phyloP scores from a whole-genome alignment of 2,797 vertebrate species.

The Molothrus ater region DNA sequence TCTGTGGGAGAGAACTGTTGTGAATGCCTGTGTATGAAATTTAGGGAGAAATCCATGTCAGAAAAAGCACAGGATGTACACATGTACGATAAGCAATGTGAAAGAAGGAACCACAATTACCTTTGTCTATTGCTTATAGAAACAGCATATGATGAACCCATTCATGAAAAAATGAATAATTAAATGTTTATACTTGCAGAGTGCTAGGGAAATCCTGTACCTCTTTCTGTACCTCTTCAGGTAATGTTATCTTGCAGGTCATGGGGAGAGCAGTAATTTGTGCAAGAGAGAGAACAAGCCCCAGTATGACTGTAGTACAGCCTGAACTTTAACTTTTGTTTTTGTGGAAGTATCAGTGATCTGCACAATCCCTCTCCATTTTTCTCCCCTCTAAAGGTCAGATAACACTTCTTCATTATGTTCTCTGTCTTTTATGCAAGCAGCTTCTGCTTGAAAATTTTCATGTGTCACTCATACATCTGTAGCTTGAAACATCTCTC shows the following conservation, averaged over 20 bases:
- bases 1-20: accelerated
- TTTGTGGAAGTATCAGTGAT: background rate
- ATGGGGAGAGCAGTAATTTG: background rate
- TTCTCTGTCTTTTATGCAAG: background rate
- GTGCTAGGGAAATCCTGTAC: background rate
- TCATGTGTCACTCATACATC: background rate
- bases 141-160: background rate
- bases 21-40: background rate
- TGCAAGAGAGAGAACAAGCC: background rate
- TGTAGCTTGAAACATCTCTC: background rate
- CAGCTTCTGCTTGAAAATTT: background rate
- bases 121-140: background rate
- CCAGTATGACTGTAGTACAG: background rate
- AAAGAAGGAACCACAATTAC: background rate
- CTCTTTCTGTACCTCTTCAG: background rate
- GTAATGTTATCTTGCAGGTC: background rate
- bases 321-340: background rate
- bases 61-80: background rate
- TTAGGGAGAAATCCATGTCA: background rate
- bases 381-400: slow-evolving; percentile 45
- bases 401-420: background rate
- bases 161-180: background rate
- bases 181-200: background rate
- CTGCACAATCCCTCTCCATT: background rate
- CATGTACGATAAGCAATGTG: background rate